Evolutionary conservation across 2,888 invertebrate species (phyloP).

Genomic region (Cantharis flavilabris): DNA sequence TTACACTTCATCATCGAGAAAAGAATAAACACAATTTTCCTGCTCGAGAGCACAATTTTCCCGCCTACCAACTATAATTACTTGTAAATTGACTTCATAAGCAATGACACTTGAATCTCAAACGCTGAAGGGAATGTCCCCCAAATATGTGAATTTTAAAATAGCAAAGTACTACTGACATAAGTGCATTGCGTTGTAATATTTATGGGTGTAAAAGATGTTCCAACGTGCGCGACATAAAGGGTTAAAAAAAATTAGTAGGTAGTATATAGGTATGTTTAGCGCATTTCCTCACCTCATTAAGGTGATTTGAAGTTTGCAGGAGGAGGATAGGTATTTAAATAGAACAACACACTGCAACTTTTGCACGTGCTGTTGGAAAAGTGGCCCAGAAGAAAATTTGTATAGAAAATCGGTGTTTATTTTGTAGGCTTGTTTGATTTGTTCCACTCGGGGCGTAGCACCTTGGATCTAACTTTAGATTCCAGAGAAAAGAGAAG

Average conservation of each 20-base stretch:
- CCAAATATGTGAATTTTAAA: conserved; percentile 17
- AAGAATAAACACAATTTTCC: conserved; percentile 10
- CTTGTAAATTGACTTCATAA: conserved; percentile 56
- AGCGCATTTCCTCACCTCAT: neutral
- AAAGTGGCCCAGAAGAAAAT: conserved; percentile 19
- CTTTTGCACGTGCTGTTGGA: conserved; percentile 15
- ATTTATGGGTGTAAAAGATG: neutral
- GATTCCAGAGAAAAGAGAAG: conserved; percentile 17
- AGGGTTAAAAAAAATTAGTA: neutral
- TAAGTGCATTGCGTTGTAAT: conserved; percentile 26
- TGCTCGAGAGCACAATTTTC: conserved; percentile 28
- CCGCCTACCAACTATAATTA: conserved; percentile 45
- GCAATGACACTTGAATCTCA: conserved; percentile 51
- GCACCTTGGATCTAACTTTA: conserved; percentile 32
- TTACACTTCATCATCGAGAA: neutral
- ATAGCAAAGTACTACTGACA: conserved; percentile 20
- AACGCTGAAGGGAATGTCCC: conserved; percentile 37
- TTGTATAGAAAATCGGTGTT: conserved; percentile 12
- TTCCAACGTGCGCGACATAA: neutral
- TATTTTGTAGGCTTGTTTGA: conserved; percentile 28
- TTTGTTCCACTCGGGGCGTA: conserved; percentile 29
- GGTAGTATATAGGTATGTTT: neutral
- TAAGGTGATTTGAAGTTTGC: conserved; percentile 1
- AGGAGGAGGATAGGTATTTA: conserved; percentile 16
- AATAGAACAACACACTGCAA: conserved; percentile 15